Conservation (phyloP, 2,888 invertebrate species). For the Uloborus plumipes region DNA sequence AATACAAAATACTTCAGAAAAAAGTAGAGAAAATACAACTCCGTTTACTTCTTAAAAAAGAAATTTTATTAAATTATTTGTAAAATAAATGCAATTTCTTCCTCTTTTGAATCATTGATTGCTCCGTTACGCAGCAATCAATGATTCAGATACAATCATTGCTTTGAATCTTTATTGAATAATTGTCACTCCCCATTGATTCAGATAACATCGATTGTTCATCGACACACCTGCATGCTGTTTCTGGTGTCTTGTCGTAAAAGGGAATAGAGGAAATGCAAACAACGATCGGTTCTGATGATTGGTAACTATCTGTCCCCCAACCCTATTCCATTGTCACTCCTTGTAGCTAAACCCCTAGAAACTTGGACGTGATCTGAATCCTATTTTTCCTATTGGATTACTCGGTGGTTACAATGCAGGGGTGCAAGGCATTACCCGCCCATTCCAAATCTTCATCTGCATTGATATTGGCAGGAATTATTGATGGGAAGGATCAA, state of each 20-base stretch:
- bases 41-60: too few species aligned
- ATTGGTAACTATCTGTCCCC: constrained; percentile 41
- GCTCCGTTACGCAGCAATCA: too few species aligned
- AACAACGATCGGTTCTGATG: constrained; percentile 58
- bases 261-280: constrained; percentile 53
- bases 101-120: too few species aligned
- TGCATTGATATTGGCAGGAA: constrained; percentile 62
- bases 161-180: constrained; percentile 3
- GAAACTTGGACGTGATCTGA: constrained; percentile 52
- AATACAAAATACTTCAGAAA: too few species aligned
- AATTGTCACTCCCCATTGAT: constrained; percentile 55
- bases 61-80: too few species aligned
- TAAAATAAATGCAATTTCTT: too few species aligned
- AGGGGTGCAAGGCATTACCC: constrained; percentile 52
- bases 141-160: too few species aligned
- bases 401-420: constrained; percentile 50
- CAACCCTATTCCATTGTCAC: constrained; percentile 37
- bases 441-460: constrained; percentile 56
- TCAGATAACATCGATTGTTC: constrained; percentile 28
- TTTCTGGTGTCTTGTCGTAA: constrained; percentile 46
- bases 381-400: constrained; percentile 55
- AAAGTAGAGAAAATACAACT: too few species aligned
- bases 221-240: constrained; percentile 53
- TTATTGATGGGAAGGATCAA: constrained; percentile 60
- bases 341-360: constrained; percentile 17